Conservation (phyloP, 2,797 vertebrate genomes). For the Sorex maritimensis region DNA sequence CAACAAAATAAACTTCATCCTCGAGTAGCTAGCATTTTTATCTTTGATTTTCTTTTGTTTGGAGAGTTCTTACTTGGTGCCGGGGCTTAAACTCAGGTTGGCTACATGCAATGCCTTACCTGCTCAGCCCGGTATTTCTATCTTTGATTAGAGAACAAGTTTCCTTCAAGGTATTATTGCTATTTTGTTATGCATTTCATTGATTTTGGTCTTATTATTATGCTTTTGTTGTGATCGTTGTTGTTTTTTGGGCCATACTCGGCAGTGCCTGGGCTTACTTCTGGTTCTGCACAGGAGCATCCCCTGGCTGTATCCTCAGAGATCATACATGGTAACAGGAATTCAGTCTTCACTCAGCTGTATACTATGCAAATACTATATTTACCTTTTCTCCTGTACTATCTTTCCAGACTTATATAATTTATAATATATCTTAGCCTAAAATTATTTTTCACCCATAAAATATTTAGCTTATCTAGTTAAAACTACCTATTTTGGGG, state of each 20-base stretch:
- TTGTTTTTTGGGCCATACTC: too few species aligned
- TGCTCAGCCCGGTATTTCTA: not conserved
- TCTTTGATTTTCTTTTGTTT: not conserved
- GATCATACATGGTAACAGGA: too few species aligned
- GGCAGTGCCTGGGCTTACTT: too few species aligned
- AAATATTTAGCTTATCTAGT: not conserved
- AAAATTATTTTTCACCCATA: not conserved
- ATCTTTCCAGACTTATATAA: too few species aligned
- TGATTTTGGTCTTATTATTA: not conserved
- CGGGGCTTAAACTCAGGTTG: too few species aligned
- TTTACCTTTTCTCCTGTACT: too few species aligned
- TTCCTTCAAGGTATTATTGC: conserved; percentile 12
- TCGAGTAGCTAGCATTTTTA: not conserved
- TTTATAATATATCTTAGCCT: conserved; percentile 14
- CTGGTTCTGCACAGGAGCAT: too few species aligned
- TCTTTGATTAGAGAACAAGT: not conserved
- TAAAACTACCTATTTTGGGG: not conserved
- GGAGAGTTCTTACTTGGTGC: too few species aligned
- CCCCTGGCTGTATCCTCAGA: too few species aligned
- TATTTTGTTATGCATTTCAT: conserved; percentile 2
- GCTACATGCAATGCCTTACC: too few species aligned
- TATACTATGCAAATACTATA: too few species aligned
- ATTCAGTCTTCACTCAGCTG: too few species aligned
- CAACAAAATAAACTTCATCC: not conserved
- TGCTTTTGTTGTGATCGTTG: not conserved